Evolutionary conservation across 2,888 invertebrate species (phyloP), one percentile per base, ranked within the genome.

Genomic region (Chymomyza caudatula): DNA sequence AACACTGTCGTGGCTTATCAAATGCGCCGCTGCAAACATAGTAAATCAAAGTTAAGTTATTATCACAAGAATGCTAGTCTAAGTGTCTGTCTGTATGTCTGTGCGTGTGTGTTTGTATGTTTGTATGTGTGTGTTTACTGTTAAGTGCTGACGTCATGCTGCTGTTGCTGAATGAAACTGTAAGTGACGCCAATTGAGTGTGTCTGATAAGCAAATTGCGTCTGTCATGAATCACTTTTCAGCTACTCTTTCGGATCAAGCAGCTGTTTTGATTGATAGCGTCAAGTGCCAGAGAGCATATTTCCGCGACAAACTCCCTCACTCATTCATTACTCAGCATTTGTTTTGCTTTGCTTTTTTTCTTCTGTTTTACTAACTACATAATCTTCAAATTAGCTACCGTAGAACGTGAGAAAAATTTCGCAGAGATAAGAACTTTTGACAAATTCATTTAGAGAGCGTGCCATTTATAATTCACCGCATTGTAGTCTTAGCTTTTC

Each of bases 381-480:
- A 2, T 37, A 37, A 37, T 37, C 29, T 37, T 4, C 25, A 25
- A n/a, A 25, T 53, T 53, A 23, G 53, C 53, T 25, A 20, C 53
- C 53, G 15, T 53, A 57, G 66, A 80, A 82, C 85, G 81, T 81
- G 81, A 83, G 85, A 81, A 81, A 69, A 54, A 69, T 54, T 63
- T 54, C 58, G 53, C 49, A 61, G 51, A 73, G 82, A 81, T 84
- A 78, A 78, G 67, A 19, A 47, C 15, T 2, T 25, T 37, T 11
- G 11, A 37, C 11, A 11, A 37, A 11, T 37, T 11, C 29, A 11
- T 11, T 37, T 8, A 3, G 8, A 37, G 29, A 37, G 29, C 29
- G 29, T 37, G 29, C 29, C 29, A 37, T 37, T 37, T 37, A 37
- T 37, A 11, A 37, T 37, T 8, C 29, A 37, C 29, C 11, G 29